Evolutionary conservation across 2,113 vertebrate species (phyloP).

Genomic region (Centropus bengalensis): DNA sequence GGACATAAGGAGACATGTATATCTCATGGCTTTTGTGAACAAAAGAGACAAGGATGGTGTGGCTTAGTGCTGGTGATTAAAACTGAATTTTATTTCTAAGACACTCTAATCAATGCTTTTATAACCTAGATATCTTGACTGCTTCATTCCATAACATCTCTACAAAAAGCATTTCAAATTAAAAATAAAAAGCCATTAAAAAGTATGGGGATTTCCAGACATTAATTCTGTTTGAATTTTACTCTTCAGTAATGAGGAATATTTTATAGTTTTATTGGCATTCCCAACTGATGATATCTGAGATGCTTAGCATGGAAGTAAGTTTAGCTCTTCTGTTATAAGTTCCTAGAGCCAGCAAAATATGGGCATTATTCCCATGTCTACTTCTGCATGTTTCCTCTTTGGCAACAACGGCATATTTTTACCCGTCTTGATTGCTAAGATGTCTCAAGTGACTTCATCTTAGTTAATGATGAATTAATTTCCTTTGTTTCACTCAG

Average conservation of each 20-base stretch:
- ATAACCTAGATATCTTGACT: not conserved
- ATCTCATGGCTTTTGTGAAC: not conserved
- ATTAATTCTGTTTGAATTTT: constrained; percentile 53
- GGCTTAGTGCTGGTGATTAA: not conserved
- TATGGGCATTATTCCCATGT: not conserved
- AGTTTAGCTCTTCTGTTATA: constrained; percentile 28
- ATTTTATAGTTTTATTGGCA: constrained; percentile 34
- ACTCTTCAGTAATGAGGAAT: constrained; percentile 16
- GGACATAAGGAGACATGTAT: not conserved
- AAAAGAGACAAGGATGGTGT: not conserved
- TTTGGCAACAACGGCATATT: constrained; percentile 7
- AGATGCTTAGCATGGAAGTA: constrained; percentile 14
- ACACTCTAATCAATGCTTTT: not conserved
- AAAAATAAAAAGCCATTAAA: not conserved
- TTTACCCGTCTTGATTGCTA: not conserved
- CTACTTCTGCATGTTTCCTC: constrained; percentile 21
- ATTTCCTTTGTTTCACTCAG: constrained; percentile 48
- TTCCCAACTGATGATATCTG: constrained; percentile 28
- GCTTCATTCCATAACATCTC: not conserved
- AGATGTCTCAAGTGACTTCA: constrained; percentile 6
- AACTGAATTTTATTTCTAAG: not conserved
- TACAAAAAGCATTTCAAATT: constrained; percentile 9
- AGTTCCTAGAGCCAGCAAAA: constrained; percentile 41
- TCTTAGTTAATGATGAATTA: constrained; percentile 65
- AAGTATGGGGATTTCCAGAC: constrained; percentile 24